Conservation (phyloP, 2,797 vertebrate species). For the Pteropus rufus region DNA sequence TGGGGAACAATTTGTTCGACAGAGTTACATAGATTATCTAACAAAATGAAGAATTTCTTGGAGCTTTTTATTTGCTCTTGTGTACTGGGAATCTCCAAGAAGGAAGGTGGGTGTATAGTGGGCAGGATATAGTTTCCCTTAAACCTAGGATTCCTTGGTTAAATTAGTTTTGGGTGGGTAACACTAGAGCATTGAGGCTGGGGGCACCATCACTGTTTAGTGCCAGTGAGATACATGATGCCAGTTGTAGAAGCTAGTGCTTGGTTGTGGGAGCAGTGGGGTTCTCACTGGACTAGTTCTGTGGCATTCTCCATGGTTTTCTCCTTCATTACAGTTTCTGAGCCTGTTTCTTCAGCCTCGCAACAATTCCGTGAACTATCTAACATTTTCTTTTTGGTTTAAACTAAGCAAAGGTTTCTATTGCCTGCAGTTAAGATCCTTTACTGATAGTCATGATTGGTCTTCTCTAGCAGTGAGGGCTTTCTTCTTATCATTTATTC, state of each 20-base stretch:
- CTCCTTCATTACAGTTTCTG: neutral
- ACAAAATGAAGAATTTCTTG: conserved; percentile 8
- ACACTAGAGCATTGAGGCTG: neutral
- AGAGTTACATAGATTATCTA: conserved; percentile 8
- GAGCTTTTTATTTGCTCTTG: neutral
- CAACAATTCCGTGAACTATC: neutral
- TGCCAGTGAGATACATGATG: neutral
- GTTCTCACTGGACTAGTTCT: neutral
- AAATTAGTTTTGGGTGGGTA: neutral
- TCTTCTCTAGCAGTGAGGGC: neutral
- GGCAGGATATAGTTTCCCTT: neutral
- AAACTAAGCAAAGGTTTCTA: neutral
- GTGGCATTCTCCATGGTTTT: neutral
- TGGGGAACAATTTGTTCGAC: neutral
- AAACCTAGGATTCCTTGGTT: neutral
- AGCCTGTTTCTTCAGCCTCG: neutral
- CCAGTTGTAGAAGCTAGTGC: neutral
- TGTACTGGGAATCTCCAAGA: neutral
- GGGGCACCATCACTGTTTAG: neutral
- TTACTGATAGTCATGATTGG: neutral
- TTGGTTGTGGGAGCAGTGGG: neutral
- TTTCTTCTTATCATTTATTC: neutral
- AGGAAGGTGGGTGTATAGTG: neutral
- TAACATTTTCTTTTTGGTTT: neutral
- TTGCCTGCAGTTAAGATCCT: neutral